Conservation (phyloP, 35 echinoderm and acorn worm genomes). For the Eucidaris tribuloides region DNA sequence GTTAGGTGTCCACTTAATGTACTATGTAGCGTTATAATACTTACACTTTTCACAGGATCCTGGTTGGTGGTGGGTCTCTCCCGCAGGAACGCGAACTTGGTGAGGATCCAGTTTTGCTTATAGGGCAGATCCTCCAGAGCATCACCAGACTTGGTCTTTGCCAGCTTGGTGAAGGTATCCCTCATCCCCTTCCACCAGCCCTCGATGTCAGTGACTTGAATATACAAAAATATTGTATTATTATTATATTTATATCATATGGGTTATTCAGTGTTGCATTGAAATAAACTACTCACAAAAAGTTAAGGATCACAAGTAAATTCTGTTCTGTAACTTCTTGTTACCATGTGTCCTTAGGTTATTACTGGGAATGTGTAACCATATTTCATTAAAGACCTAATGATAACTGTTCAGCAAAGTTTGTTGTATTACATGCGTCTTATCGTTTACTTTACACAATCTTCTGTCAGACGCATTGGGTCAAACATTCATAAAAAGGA, state of each 20-base stretch:
- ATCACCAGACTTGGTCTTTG: constrained; percentile 2
- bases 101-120: constrained; percentile 7
- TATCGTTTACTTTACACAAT: constrained; percentile 17
- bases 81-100: not conserved
- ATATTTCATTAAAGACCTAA: constrained; percentile 21
- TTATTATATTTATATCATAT: constrained; percentile 30
- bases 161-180: constrained; percentile 20
- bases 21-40: constrained; percentile 3
- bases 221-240: constrained; percentile 30
- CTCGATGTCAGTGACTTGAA: constrained; percentile 20
- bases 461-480: constrained; percentile 20
- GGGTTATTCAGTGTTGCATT: constrained; percentile 28
- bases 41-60: not conserved
- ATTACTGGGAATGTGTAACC: constrained; percentile 14
- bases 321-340: constrained; percentile 29
- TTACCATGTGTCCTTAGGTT: constrained; percentile 18
- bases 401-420: constrained; percentile 25
- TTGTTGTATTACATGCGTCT: constrained; percentile 14
- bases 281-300: constrained; percentile 32
- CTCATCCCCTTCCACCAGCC: constrained; percentile 21
- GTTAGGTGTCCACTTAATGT: constrained; percentile 10
- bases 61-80: not conserved
- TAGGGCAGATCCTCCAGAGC: constrained; percentile 21
- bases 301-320: not conserved
- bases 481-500: constrained; percentile 29